Conservation (phyloP, 2,888 invertebrate species). For the Papilio elwesi region DNA sequence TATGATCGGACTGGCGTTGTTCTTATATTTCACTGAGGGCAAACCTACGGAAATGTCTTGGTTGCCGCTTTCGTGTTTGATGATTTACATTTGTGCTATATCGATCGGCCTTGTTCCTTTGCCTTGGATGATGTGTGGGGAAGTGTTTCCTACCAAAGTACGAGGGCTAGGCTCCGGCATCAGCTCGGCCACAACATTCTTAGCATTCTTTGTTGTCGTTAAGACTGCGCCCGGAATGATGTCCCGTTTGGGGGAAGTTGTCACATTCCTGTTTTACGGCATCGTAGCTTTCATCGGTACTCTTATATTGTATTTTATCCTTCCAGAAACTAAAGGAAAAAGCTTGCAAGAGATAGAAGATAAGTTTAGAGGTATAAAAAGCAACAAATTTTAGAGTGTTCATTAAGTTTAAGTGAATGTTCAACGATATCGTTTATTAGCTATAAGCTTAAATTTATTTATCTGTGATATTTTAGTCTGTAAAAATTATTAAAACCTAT, state of each 20-base stretch:
- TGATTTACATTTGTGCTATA: constrained; percentile 85
- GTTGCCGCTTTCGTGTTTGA: constrained; percentile 79
- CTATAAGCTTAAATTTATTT: constrained; percentile 61
- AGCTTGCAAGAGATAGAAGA: constrained; percentile 88
- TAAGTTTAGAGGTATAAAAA: constrained; percentile 71
- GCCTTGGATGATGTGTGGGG: constrained; percentile 90
- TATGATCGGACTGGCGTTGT: constrained; percentile 82
- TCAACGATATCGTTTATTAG: constrained; percentile 51
- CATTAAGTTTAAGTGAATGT: constrained; percentile 43
- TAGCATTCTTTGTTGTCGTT: constrained; percentile 86
- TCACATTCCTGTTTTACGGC: constrained; percentile 87
- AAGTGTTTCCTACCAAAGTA: constrained; percentile 86
- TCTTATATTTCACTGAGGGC: constrained; percentile 64
- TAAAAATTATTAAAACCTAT: constrained; percentile 53
- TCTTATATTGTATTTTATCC: constrained; percentile 81
- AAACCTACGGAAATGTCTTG: constrained; percentile 73
- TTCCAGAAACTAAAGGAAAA: constrained; percentile 89
- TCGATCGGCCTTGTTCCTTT: constrained; percentile 86
- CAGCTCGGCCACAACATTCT: constrained; percentile 86
- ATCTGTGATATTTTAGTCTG: constrained; percentile 76
- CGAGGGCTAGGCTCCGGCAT: constrained; percentile 88
- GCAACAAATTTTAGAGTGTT: constrained; percentile 56
- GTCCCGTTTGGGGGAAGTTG: constrained; percentile 79
- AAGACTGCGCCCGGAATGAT: constrained; percentile 87
- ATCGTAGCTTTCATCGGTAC: constrained; percentile 84